phyloP scores from a whole-genome alignment of 2,888 invertebrate genomes.

The Harmothoe impar region DNA sequence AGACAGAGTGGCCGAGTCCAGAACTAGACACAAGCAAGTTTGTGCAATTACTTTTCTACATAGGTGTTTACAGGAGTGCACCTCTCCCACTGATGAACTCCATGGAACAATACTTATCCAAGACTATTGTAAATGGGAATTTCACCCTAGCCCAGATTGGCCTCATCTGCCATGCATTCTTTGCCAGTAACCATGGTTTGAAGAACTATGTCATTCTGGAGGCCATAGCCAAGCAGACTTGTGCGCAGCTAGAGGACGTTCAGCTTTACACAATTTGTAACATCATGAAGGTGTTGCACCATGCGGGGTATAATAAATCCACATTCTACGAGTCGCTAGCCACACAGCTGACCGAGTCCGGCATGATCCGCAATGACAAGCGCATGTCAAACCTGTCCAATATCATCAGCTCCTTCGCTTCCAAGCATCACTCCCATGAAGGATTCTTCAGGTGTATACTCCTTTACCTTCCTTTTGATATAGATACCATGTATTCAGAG shows the following conservation, averaged over 20 bases:
- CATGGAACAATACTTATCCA: not conserved
- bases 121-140: not conserved
- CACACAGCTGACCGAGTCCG: not conserved
- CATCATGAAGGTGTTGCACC: slow-evolving; percentile 41
- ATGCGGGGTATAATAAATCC: not conserved
- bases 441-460: not conserved
- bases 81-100: not conserved
- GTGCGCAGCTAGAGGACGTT: not conserved
- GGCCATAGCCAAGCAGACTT: not conserved
- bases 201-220: not conserved
- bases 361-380: not conserved
- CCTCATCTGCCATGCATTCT: slow-evolving; percentile 38
- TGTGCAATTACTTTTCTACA: slow-evolving; percentile 38
- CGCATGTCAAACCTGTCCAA: slow-evolving; percentile 44
- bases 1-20: not conserved
- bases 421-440: not conserved
- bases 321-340: not conserved
- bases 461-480: too few species aligned
- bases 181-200: slow-evolving; percentile 26
- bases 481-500: too few species aligned
- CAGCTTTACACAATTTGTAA: not conserved
- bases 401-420: slow-evolving; percentile 20
- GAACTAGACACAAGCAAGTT: not conserved
- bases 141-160: slow-evolving; percentile 25
- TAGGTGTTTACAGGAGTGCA: not conserved